Evolutionary conservation across 2,888 invertebrate genomes (phyloP), one percentile per base, ranked within the genome.

Genomic region (Julus scandinavius): DNA sequence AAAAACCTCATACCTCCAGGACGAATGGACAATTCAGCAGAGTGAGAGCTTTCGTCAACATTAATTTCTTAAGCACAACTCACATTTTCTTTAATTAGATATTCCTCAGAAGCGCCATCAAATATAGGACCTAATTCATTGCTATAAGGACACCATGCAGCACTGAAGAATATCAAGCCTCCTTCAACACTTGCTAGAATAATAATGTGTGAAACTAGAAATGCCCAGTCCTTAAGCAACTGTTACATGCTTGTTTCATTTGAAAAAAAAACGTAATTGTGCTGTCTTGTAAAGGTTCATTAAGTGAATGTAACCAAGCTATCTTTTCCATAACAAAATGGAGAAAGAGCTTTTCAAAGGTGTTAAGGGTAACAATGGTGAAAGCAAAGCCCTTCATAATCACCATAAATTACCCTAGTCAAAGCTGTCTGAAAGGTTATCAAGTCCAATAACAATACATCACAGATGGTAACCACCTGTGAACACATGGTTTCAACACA

Each of bases 111-210:
- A 11, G 87, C 87, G n/a, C 0, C 20, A n/a, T 87, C 83, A 45
- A 87, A 87, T 72, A 83, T n/a, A 11, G 87, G 87, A 38, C n/a
- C 49, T 45, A 87, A 45, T 83, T 41, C 13, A 45, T 9, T 45
- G 41, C 87, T 80, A 58, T 49, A 87, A 45, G 41, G 83, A 45
- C 87, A 87, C 87, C 87, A 87, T 11, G 29, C 87, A 17, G 83
- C 87, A 41, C 80, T 20, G 87, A 87, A 87, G 20, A 87, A 50
- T 45, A 87, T n/a, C 50, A 87, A 29, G 11, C 87, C 87, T 54
- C 45, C 49, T 41, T 87, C 87, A 17, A n/a, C 1, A 41, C 40
- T 80, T 11, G 17, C 87, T 87, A 83, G 40, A 83, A 63, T 80
- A 41, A 63, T 54, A 54, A 54, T 63, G 63, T 63, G n/a, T n/a